A percentile compares a stretch with the other conserved stretches of the same genome.
These are phyloP conservation scores for Ametastegia equiseti DNA, from an alignment of 2,888 invertebrate species.

Conservation along the genomic window DNA sequence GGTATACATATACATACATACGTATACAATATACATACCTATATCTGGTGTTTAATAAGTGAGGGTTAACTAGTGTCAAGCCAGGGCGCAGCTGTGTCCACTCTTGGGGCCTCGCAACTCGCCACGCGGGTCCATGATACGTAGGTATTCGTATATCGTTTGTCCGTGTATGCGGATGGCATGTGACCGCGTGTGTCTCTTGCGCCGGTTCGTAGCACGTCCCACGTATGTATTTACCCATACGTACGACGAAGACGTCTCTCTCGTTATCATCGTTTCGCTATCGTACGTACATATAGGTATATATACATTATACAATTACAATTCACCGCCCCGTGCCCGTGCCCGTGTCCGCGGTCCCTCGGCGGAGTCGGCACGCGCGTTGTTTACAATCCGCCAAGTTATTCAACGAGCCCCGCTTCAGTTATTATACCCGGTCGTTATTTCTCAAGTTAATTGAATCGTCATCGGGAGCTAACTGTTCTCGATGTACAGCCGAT, in stretches of 20 bases:
- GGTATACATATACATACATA: not conserved
- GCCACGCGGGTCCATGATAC: slow-evolving; percentile 6
- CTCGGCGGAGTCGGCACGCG: slow-evolving; percentile 2
- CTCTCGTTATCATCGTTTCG: too few relatives aligned
- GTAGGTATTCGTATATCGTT: not conserved
- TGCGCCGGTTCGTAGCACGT: too few relatives aligned
- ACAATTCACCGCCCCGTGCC: too few relatives aligned
- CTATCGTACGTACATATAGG: too few relatives aligned
- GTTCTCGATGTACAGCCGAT: not conserved
- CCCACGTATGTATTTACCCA: too few relatives aligned
- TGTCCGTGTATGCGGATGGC: not conserved
- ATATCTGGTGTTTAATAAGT: slow-evolving; percentile 53
- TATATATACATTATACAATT: not conserved
- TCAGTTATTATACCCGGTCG: not conserved
- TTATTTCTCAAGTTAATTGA: slow-evolving; percentile 25
- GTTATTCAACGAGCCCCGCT: not conserved
- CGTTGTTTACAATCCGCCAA: slow-evolving; percentile 1
- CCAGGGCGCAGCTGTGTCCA: slow-evolving; percentile 65
- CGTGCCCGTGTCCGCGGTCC: not conserved
- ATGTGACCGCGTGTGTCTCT: too few relatives aligned
- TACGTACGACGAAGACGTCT: too few relatives aligned
- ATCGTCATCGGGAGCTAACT: slow-evolving; percentile 12
- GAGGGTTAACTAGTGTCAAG: slow-evolving; percentile 71
- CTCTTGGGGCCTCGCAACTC: slow-evolving; percentile 29
- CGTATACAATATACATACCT: not conserved